A percentile compares a stretch with the other conserved stretches of the same genome.
Conservation (phyloP, 1,140 invertebrate species). For the Brachystomella parvula region DNA sequence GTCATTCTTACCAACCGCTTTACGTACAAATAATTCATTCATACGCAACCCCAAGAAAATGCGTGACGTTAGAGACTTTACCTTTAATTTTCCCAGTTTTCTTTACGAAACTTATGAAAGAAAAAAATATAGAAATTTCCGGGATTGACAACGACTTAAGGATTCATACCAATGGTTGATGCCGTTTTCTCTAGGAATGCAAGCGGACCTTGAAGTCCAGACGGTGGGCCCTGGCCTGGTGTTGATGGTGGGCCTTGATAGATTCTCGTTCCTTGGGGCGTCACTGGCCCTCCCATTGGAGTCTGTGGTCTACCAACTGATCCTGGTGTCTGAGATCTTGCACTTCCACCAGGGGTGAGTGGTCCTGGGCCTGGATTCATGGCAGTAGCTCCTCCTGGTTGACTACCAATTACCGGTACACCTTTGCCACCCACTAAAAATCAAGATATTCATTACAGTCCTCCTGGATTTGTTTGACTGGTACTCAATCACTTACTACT, state of each 20-base stretch:
- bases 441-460: background rate
- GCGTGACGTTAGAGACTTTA: background rate
- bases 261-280: constrained; percentile 42
- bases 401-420: background rate
- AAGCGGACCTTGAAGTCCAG: constrained; percentile 59
- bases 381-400: background rate
- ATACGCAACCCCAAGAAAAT: background rate
- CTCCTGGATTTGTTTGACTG: background rate
- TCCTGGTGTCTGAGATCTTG: constrained; percentile 39
- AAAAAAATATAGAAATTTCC: background rate
- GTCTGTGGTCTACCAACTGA: background rate
- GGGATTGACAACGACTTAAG: background rate
- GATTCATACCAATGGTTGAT: constrained; percentile 65
- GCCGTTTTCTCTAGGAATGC: constrained; percentile 72
- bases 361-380: constrained; percentile 15
- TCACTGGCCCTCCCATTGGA: constrained; percentile 46
- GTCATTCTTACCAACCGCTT: too few species aligned
- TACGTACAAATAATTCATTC: background rate
- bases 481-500: background rate
- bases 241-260: constrained; percentile 39
- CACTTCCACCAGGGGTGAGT: constrained; percentile 22
- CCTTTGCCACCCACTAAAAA: constrained; percentile 4
- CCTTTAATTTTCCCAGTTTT: background rate
- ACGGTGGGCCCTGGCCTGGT: constrained; percentile 37
- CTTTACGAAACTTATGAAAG: background rate